Conservation (phyloP, 2,797 vertebrate genomes). For the Antennarius maculatus region DNA sequence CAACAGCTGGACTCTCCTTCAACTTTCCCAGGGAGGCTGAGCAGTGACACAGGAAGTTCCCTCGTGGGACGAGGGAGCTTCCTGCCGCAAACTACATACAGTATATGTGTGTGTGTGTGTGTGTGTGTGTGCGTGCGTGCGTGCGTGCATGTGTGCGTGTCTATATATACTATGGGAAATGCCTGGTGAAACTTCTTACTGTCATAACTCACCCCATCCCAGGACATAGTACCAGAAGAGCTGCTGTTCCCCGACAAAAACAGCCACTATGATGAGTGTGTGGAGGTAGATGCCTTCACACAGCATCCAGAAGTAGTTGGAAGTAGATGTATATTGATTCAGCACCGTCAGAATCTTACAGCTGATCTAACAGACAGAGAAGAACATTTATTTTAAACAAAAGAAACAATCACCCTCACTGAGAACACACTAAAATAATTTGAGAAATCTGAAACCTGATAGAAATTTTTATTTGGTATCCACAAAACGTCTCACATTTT, state of each 20-base stretch:
- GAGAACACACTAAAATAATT: too few relatives aligned
- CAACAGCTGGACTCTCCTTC: too few relatives aligned
- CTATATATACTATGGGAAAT: neutral
- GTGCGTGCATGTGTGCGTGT: too few relatives aligned
- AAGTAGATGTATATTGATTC: slow-evolving; percentile 71
- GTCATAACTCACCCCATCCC: slow-evolving; percentile 82
- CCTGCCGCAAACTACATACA: too few relatives aligned
- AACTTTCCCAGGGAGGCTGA: too few relatives aligned
- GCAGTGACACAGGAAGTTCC: too few relatives aligned
- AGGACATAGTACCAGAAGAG: slow-evolving; percentile 85
- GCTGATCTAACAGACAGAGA: slow-evolving; percentile 68
- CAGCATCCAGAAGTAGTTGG: slow-evolving; percentile 87
- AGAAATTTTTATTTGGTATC: too few relatives aligned
- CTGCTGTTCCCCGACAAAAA: slow-evolving; percentile 85
- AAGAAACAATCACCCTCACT: neutral
- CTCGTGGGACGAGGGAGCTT: too few relatives aligned
- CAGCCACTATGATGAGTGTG: slow-evolving; percentile 86
- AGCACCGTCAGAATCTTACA: slow-evolving; percentile 82
- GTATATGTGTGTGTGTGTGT: too few relatives aligned
- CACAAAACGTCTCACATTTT: too few relatives aligned
- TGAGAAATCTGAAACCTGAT: too few relatives aligned
- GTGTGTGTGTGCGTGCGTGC: too few relatives aligned
- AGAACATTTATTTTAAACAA: neutral
- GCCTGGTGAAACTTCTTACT: neutral
- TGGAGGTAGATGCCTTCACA: slow-evolving; percentile 88